Conservation (phyloP, 2,797 vertebrate genomes). For the Simalia tracyae region DNA sequence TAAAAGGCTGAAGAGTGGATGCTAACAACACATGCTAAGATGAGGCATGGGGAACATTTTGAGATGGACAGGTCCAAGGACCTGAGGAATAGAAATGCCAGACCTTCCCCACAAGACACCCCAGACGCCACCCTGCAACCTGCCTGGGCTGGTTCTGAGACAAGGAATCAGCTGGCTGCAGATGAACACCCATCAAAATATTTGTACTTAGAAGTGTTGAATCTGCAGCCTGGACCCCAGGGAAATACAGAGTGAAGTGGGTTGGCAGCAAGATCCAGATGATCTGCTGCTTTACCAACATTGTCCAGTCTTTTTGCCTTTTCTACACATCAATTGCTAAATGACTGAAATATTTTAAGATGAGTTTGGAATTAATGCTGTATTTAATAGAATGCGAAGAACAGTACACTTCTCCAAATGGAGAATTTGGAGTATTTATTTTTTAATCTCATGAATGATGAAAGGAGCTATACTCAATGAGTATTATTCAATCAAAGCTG, state of each 20-base stretch:
- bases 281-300: neutral
- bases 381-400: slow-evolving; percentile 14
- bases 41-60: neutral
- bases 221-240: neutral
- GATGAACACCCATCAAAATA: neutral
- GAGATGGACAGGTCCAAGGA: neutral
- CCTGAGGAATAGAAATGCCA: neutral
- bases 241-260: neutral
- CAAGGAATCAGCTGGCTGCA: neutral
- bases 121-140: neutral
- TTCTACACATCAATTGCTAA: neutral
- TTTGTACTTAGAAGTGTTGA: neutral
- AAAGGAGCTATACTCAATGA: neutral
- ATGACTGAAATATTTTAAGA: neutral
- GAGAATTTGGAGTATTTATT: neutral
- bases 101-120: neutral
- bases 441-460: neutral
- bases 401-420: neutral
- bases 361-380: neutral
- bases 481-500: neutral
- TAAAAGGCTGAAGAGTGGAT: neutral
- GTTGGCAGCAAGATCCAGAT: neutral
- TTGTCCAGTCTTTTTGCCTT: neutral
- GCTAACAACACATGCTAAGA: neutral
- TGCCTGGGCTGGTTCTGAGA: neutral